Base-by-base conservation (phyloP, 2,888 invertebrate species). In the Tetramorium bicarinatum region DNA sequence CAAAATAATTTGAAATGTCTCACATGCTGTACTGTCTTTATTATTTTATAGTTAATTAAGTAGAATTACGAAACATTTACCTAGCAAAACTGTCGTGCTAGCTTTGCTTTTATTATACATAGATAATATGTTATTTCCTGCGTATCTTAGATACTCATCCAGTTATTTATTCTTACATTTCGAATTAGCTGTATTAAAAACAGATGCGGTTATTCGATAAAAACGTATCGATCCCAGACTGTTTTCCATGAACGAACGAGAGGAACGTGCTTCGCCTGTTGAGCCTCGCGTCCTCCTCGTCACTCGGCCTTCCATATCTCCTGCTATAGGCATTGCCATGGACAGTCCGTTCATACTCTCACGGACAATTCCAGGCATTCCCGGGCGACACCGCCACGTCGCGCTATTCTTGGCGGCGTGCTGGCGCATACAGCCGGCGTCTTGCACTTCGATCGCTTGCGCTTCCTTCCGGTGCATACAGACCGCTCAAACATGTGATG, bases 391-490 rank as follows among this genome's bases (percentile, higher is more conserved):
- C 56, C 34, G 54, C 49, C 64, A 85, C 86, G 77, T 49, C 64
- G 76, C 38, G 91, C 89, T 92, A 92, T 92, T 92, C 89, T 88
- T 91, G 88, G 85, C 88, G 85, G 61, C 82, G 66, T 85, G 87
- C 79, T 85, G 85, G 84, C 86, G 87, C 86, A 88, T 89, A 89
- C 87, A 82, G 82, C 74, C 88, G 86, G 82, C 88, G 87, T 81
- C 84, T 75, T 85, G 88, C 86, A 84, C 80, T 74, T 79, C 82
- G 87, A 83, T 86, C 87, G 71, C 59, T 44, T 38, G 87, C 87
- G 86, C 88, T 92, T 90, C 88, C 91, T 92, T 92, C 92, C 92
- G 91, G 91, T 87, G 84, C 81, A 83, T 84, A 85, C 80, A 81
- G 77, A 84, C 88, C 79, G 54, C 34, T 34, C 81, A 80, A 87